These are phyloP conservation scores for Gila orcuttii DNA, from an alignment of 2,113 vertebrate genomes.

Conservation along the genomic window DNA sequence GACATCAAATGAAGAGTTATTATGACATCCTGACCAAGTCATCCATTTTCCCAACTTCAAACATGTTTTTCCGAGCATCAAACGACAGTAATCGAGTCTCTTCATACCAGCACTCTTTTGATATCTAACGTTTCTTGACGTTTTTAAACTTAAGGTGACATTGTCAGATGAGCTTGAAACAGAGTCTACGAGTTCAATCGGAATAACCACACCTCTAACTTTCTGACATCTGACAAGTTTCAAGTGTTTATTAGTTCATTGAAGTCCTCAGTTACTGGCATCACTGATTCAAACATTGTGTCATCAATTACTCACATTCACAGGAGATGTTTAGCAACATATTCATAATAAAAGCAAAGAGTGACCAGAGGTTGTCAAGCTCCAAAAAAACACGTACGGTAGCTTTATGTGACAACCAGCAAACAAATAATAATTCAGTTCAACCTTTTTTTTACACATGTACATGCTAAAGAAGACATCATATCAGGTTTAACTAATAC, in stretches of 20 bases:
- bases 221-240: background rate
- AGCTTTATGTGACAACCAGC: no score
- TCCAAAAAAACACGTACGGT: background rate
- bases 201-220: background rate
- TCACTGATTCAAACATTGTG: background rate
- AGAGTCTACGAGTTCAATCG: background rate
- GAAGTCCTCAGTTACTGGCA: background rate
- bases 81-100: background rate
- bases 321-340: background rate
- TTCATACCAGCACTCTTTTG: constrained; percentile 16
- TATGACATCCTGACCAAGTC: background rate
- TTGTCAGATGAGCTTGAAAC: constrained; percentile 30
- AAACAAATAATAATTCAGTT: no score
- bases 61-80: background rate
- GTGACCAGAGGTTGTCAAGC: no score
- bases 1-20: background rate
- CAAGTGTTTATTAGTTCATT: constrained; percentile 21
- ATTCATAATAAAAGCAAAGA: no score
- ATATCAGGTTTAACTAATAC: no score
- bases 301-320: background rate
- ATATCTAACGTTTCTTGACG: background rate
- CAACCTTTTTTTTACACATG: no score
- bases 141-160: constrained; percentile 46
- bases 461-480: no score
- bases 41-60: constrained; percentile 7